Base-by-base conservation (phyloP, 2,888 invertebrate genomes). In the Embidobia sp. region DNA sequence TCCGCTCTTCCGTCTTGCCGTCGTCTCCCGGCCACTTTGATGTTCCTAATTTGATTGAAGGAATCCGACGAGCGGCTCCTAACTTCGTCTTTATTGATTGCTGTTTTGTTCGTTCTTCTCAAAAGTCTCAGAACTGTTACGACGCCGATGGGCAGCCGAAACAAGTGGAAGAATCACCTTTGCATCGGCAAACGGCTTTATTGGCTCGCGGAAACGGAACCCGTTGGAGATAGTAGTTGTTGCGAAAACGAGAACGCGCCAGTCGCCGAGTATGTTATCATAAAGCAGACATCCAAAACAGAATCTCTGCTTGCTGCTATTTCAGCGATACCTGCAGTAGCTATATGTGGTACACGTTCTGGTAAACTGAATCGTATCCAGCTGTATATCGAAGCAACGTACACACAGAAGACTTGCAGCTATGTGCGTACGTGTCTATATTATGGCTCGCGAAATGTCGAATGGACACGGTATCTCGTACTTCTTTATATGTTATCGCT, bases 11-110 rank as follows among this genome's bases (percentile, higher is more conserved):
- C 81, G 80, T 79, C 81, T 80, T 84, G 80, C 76, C 80, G 82
- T 82, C 84, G 84, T 79, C 81, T 85, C 79, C 83, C 81, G 83
- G 84, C 80, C 85, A 86, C 89, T 89, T 89, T 89, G 89, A 89
- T 89, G 89, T 89, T 85, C 85, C 88, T 88, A 89, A 89, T 89
- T 89, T 88, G 88, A 89, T 89, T 89, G 89, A 89, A 89, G 85
- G 88, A 89, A 89, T 89, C 86, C 86, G 80, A 80, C 83, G 85
- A 86, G 85, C 85, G 84, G 83, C 83, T 88, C 80, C 83, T 83
- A 86, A 86, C 87, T 85, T 86, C 83, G 85, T 83, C 85, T 84
- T 86, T 88, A 88, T 88, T 86, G 88, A 89, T 88, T 88, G 86
- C 86, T 86, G 85, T 86, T 86, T 85, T 85, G 84, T 86, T 82